These are phyloP conservation scores for Lasioglossum oenotherae DNA, from an alignment of 2,888 invertebrate genomes.

Conservation along the genomic window DNA sequence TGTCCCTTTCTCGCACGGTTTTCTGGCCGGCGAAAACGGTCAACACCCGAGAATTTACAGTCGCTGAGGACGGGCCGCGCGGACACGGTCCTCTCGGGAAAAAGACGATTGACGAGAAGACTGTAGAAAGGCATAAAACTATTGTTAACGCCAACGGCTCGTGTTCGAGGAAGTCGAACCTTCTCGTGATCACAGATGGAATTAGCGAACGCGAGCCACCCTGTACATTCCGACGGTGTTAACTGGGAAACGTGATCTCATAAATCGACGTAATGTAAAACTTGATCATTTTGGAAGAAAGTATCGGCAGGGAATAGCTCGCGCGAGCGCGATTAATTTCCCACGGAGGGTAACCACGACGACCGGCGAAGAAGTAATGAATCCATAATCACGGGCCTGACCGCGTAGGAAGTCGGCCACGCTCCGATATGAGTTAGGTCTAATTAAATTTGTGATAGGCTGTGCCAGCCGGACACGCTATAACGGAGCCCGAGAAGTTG, in stretches of 20 bases:
- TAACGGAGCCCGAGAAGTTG: constrained; percentile 26
- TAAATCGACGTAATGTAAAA: background rate
- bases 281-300: background rate
- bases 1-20: too few relatives aligned
- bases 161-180: too few relatives aligned
- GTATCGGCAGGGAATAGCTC: background rate
- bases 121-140: too few relatives aligned
- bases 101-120: too few relatives aligned
- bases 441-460: constrained; percentile 66
- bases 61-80: too few relatives aligned
- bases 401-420: constrained; percentile 17
- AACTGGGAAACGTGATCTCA: background rate
- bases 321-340: background rate
- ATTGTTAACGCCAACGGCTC: too few relatives aligned
- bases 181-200: too few relatives aligned
- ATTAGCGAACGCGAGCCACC: background rate
- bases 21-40: too few relatives aligned
- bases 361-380: constrained; percentile 48
- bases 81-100: too few relatives aligned
- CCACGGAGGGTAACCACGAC: background rate
- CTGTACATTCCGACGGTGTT: background rate
- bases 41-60: too few relatives aligned
- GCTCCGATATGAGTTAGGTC: constrained; percentile 37
- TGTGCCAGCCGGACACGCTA: constrained; percentile 17
- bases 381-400: constrained; percentile 47